Conservation (phyloP, 2,888 invertebrate genomes). For the Cephalotes varians region DNA sequence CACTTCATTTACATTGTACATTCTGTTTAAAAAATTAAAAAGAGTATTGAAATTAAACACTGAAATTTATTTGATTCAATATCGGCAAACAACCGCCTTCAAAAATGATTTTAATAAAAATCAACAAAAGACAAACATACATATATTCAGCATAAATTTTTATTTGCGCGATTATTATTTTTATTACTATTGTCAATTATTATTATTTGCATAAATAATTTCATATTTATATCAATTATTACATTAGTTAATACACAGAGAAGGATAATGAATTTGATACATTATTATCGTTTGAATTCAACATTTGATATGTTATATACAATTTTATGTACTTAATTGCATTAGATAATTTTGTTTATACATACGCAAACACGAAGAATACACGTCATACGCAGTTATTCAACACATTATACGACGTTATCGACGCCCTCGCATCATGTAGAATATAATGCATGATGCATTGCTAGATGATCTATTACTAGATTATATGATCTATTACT, state of each 20-base stretch:
- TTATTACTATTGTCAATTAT: not conserved
- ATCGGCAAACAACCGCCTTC: not conserved
- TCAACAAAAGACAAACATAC: not conserved
- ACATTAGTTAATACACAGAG: not conserved
- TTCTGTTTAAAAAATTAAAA: not conserved
- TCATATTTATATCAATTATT: not conserved
- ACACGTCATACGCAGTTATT: not conserved
- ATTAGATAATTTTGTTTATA: not conserved
- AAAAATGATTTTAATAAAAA: not conserved
- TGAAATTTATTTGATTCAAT: not conserved
- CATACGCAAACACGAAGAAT: not conserved
- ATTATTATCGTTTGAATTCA: not conserved
- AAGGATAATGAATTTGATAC: not conserved
- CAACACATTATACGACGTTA: not conserved
- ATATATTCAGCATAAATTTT: not conserved
- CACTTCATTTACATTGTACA: not conserved
- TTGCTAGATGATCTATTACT: constrained; percentile 37
- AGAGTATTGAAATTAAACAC: not conserved
- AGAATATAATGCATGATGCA: constrained; percentile 27
- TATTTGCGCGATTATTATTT: not conserved
- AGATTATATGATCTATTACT: constrained; percentile 46
- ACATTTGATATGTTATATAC: not conserved
- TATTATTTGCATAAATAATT: constrained; percentile 3
- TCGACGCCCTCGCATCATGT: not conserved
- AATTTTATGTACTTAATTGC: not conserved